Base-by-base conservation (phyloP, 1,140 invertebrate genomes). In the Teleogryllus occipitalis region DNA sequence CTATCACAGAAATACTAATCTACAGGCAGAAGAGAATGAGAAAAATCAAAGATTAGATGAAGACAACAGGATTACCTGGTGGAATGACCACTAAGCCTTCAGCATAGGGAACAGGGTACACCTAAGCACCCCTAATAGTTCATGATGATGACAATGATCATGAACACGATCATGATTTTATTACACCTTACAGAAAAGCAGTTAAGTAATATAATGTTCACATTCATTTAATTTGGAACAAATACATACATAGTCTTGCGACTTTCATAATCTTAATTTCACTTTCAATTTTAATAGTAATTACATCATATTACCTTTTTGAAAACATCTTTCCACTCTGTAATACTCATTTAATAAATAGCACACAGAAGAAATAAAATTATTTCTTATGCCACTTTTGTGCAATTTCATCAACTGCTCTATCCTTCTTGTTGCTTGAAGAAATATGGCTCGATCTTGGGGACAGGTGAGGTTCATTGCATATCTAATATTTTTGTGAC, bases 281-380 rank as follows among this genome's bases (percentile, higher is more conserved):
- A 39, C 27, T 39, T 39, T 39, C 27, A 39, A 39, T 39, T 39
- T 65, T 7, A 65, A 65, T 65, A 14, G 54, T 14, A 65, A 65
- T 65, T 65, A 65, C 54, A 65, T 65, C 54, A 2, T 82, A 86
- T 87, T 82, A 91, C 93, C 96, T 77, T 96, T 91, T 88, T 99
- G 98, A 86, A 99, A 99, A 85, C 98, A 95, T 77, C 92, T 94
- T 85, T 99, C 98, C 0, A 99, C 97, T 21, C 93, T 92, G 82
- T 98, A 94, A 85, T 99, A 99, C 83, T 97, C 94, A 74, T 93
- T 91, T 8, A 99, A 87, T 8, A 99, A 86, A 83, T 99, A 97
- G 84, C 98, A 96, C 0, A 99, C 96, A 3, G 97, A 96, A 0
- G 94, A 92, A 88, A 98, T 98, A 96, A 99, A 98, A 75, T 98